These are phyloP conservation scores for Volucella inanis DNA, from an alignment of 2,888 invertebrate genomes.

Conservation along the genomic window DNA sequence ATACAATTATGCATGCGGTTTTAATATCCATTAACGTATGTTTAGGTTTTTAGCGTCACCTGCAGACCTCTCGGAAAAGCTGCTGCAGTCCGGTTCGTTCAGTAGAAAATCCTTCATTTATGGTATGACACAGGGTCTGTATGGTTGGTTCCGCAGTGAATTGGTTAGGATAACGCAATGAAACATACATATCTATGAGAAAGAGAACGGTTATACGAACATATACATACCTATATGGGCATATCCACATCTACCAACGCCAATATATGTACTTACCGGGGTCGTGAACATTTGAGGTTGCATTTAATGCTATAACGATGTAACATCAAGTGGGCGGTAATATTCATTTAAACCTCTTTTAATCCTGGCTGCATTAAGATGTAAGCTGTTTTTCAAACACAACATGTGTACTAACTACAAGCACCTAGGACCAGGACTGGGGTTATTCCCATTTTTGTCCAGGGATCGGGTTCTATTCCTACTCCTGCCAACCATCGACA, in stretches of 20 bases:
- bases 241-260: too few species aligned
- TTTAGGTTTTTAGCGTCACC: constrained; percentile 73
- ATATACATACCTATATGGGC: too few species aligned
- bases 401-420: constrained; percentile 1
- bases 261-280: background rate
- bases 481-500: background rate
- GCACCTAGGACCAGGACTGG: too few species aligned
- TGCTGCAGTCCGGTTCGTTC: constrained; percentile 4
- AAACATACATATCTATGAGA: too few species aligned
- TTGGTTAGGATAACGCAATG: constrained; percentile 18
- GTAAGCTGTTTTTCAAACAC: constrained; percentile 71
- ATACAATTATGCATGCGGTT: constrained; percentile 75
- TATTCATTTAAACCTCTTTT: constrained; percentile 75
- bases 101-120: constrained; percentile 58
- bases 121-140: constrained; percentile 19
- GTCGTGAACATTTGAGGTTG: constrained; percentile 62
- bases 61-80: constrained; percentile 46
- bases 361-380: constrained; percentile 69
- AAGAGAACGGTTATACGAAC: too few species aligned
- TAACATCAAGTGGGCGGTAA: constrained; percentile 75
- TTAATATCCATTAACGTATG: constrained; percentile 75
- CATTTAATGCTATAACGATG: constrained; percentile 69
- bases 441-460: background rate
- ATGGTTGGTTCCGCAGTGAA: constrained; percentile 60
- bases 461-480: background rate